These are phyloP conservation scores for Apistogramma diplotaenia DNA, from an alignment of 2,113 vertebrate species.

Conservation along the genomic window DNA sequence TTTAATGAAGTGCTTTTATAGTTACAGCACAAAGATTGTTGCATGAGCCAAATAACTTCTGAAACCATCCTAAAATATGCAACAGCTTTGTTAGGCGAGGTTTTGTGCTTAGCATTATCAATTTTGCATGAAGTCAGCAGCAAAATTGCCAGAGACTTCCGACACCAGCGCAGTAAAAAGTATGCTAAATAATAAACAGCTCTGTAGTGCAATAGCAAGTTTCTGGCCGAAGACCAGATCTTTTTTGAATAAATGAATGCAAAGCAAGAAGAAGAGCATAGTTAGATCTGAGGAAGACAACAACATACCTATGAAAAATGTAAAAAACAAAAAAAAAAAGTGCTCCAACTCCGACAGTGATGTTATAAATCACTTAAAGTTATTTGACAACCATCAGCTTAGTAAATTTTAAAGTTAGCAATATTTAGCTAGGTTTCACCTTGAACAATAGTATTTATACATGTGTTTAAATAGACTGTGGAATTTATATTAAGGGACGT, in stretches of 20 bases:
- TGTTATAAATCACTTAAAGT: background rate
- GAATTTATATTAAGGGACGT: background rate
- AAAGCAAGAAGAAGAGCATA: background rate
- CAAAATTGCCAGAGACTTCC: conserved; percentile 24
- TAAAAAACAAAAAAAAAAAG: background rate
- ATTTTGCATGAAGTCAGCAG: conserved; percentile 55
- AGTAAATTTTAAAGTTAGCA: background rate
- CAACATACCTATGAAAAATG: background rate
- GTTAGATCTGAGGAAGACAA: background rate
- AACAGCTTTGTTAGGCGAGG: conserved; percentile 51
- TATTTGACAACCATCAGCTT: background rate
- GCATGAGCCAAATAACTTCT: conserved; percentile 40
- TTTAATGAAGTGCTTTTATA: conserved; percentile 46
- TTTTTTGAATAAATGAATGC: conserved; percentile 17
- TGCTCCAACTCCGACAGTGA: background rate
- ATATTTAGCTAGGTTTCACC: background rate
- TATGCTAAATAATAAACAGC: conserved; percentile 58
- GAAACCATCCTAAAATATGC: conserved; percentile 58
- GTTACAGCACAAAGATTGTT: background rate
- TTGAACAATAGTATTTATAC: background rate
- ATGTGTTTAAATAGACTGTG: background rate
- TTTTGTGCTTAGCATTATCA: conserved; percentile 45
- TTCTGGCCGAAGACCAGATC: background rate
- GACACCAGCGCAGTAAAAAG: conserved; percentile 21
- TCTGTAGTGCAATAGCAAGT: conserved; percentile 23